These are phyloP conservation scores for Pristis pectinata DNA, from an alignment of 2,797 vertebrate genomes.

Conservation along the genomic window DNA sequence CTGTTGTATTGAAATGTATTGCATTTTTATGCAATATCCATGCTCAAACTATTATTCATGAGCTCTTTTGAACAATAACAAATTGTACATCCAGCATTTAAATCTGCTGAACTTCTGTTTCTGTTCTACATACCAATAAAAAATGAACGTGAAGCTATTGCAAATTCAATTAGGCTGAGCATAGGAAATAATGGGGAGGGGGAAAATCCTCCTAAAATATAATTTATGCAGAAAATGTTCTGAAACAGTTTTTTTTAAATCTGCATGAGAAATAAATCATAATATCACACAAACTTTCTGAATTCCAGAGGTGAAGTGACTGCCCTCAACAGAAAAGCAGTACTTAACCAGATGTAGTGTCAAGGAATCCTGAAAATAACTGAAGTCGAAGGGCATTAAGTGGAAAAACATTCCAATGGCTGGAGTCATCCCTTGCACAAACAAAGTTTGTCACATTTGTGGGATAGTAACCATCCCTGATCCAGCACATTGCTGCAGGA, in stretches of 20 bases:
- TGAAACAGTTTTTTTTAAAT: background rate
- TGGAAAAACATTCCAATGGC: too few species aligned
- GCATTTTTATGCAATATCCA: slow-evolving; percentile 36
- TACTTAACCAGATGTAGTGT: too few species aligned
- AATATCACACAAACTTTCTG: background rate
- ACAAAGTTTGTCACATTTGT: background rate
- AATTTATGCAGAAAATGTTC: background rate
- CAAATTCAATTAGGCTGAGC: slow-evolving; percentile 24
- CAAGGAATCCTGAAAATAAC: too few species aligned
- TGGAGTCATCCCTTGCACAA: background rate
- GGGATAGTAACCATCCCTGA: too few species aligned
- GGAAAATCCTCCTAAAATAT: background rate
- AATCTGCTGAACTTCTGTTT: slow-evolving; percentile 38
- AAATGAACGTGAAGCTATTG: slow-evolving; percentile 33
- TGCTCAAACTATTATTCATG: slow-evolving; percentile 33
- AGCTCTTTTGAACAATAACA: slow-evolving; percentile 35
- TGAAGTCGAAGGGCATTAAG: too few species aligned
- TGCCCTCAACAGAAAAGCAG: too few species aligned
- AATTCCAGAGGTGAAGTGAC: too few species aligned
- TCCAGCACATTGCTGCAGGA: too few species aligned
- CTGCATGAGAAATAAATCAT: background rate
- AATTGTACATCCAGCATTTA: slow-evolving; percentile 37
- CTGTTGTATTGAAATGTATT: slow-evolving; percentile 6
- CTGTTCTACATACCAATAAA: slow-evolving; percentile 37
- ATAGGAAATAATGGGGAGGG: background rate